Percentiles rank a stretch among this genome's conserved stretches.
These are phyloP conservation scores for Papio anubis DNA, from an alignment of 2,113 vertebrate genomes.

Conservation along the genomic window DNA sequence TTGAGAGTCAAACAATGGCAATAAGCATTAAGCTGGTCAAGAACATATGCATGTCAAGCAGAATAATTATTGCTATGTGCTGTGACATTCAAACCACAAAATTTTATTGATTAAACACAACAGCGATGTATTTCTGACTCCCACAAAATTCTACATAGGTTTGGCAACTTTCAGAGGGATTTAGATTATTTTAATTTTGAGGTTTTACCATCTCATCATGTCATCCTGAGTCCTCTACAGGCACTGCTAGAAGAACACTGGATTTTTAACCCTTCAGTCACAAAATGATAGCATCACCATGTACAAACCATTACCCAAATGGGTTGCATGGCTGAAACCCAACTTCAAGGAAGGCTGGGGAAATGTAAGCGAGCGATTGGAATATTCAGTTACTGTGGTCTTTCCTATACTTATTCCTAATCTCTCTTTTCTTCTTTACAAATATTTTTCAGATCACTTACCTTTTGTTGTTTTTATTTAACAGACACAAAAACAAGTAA, in stretches of 20 bases:
- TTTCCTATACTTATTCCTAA: not conserved
- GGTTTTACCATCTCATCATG: not conserved
- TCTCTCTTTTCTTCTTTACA: not conserved
- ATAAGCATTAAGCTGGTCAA: not conserved
- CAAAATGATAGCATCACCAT: not conserved
- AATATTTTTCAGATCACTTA: not conserved
- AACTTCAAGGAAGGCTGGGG: not conserved
- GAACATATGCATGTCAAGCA: not conserved
- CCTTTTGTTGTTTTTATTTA: not conserved
- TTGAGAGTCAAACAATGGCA: not conserved
- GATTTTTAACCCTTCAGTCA: not conserved
- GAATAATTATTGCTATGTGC: not conserved
- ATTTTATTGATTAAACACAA: not conserved
- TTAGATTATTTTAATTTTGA: not conserved
- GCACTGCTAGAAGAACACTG: rapidly evolving
- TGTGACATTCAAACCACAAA: not conserved
- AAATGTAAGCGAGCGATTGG: rapidly evolving
- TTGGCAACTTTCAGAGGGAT: not conserved
- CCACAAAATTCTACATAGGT: not conserved
- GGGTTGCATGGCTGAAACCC: not conserved
- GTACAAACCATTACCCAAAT: rapidly evolving
- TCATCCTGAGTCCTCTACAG: not conserved
- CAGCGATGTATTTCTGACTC: not conserved
- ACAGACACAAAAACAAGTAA: not conserved
- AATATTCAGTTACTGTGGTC: too few relatives aligned